These are phyloP conservation scores for Heloderma charlesbogerti DNA, from an alignment of 2,113 vertebrate genomes.

Conservation along the genomic window DNA sequence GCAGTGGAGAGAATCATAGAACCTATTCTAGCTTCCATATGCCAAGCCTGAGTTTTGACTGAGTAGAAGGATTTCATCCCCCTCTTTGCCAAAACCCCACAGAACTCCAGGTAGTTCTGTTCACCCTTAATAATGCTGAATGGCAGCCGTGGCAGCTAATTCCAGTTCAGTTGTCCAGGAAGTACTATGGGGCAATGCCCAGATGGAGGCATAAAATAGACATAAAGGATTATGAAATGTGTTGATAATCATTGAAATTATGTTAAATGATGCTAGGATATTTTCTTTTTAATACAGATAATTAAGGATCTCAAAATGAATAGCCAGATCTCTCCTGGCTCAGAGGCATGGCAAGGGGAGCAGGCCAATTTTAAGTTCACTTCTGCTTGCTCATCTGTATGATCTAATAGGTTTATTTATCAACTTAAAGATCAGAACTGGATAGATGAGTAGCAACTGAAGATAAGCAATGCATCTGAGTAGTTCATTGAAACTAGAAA, in stretches of 20 bases:
- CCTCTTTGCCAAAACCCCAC: not conserved
- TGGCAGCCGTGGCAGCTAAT: not conserved
- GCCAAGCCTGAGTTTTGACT: not conserved
- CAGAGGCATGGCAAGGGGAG: not conserved
- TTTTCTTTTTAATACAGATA: not conserved
- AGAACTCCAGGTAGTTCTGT: not conserved
- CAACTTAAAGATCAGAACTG: no score
- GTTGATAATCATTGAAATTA: not conserved
- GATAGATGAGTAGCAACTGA: no score
- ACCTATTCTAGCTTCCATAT: not conserved
- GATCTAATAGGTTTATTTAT: no score
- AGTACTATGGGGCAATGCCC: not conserved
- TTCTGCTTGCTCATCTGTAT: no score
- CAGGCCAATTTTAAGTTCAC: not conserved
- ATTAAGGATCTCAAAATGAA: not conserved
- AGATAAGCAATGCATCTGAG: no score
- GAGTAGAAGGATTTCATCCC: not conserved
- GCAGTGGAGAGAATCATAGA: not conserved
- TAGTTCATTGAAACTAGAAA: no score
- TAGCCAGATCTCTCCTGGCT: not conserved
- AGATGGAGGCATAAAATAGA: not conserved
- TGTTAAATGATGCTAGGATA: not conserved
- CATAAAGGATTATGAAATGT: not conserved
- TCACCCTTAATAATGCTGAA: not conserved
- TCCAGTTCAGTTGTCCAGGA: not conserved